These are phyloP conservation scores for Reticulitermes speratus DNA, from an alignment of 1,140 invertebrate genomes.

Conservation along the genomic window DNA sequence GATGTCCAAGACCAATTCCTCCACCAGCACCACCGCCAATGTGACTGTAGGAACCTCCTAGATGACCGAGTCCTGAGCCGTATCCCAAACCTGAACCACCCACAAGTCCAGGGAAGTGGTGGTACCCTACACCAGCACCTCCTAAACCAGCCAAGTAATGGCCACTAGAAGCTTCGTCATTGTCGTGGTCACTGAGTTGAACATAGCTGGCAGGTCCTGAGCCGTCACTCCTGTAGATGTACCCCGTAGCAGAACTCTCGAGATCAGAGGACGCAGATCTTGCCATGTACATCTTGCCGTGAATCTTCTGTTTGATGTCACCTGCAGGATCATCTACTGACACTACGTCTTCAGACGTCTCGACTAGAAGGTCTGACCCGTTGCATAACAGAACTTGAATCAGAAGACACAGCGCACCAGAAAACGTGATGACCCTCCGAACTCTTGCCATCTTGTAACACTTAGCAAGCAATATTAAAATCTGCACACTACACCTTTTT, in stretches of 20 bases:
- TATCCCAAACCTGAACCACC: conserved; percentile 20
- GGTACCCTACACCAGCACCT: not conserved
- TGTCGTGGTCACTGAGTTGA: conserved; percentile 48
- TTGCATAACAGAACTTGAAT: not conserved
- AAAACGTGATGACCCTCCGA: not conserved
- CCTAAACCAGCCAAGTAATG: not conserved
- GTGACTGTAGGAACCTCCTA: not conserved
- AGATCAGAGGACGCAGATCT: conserved; percentile 42
- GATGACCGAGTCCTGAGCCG: not conserved
- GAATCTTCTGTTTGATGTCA: conserved; percentile 21
- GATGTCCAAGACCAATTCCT: conserved; percentile 7
- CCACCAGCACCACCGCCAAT: not conserved
- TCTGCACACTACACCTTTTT: not conserved
- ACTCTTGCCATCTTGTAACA: not conserved
- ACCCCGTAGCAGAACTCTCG: conserved; percentile 53
- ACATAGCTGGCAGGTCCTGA: conserved; percentile 49
- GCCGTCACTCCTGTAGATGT: conserved; percentile 53
- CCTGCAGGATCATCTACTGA: not conserved
- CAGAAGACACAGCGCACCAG: not conserved
- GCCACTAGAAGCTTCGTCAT: not conserved
- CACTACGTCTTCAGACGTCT: conserved; percentile 11
- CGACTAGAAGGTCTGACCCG: not conserved
- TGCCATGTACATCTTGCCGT: conserved; percentile 42
- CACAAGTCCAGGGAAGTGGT: not conserved
- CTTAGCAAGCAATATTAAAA: not conserved